These are phyloP conservation scores for Champsocephalus esox DNA, from an alignment of 2,797 vertebrate species.

Conservation along the genomic window DNA sequence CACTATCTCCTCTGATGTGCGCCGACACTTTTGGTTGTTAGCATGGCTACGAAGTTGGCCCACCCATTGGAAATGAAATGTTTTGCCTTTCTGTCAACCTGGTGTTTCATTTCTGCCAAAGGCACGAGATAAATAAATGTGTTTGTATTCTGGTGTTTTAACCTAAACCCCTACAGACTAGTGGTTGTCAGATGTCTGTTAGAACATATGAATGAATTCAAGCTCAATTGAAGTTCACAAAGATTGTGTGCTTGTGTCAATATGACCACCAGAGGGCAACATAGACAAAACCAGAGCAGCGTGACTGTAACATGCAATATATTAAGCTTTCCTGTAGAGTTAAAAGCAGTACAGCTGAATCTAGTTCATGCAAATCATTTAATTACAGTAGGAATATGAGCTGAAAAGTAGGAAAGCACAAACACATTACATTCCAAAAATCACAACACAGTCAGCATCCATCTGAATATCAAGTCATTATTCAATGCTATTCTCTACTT, in stretches of 20 bases:
- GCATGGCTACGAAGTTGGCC: constrained; percentile 76
- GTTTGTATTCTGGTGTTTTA: constrained; percentile 16
- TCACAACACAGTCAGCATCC: neutral
- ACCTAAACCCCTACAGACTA: neutral
- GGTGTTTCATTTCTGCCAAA: constrained; percentile 12
- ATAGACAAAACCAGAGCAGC: constrained; percentile 34
- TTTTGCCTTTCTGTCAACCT: constrained; percentile 54
- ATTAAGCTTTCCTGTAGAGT: constrained; percentile 8
- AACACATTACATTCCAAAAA: neutral
- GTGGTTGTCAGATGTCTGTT: neutral
- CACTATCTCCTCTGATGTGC: constrained; percentile 63
- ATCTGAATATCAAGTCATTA: neutral
- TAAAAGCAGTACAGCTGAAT: constrained; percentile 4
- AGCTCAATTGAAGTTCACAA: neutral
- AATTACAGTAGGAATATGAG: neutral
- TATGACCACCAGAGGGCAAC: constrained; percentile 80
- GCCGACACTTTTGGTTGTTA: constrained; percentile 76
- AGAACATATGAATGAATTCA: constrained; percentile 1
- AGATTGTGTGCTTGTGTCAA: constrained; percentile 26
- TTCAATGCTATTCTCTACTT: neutral
- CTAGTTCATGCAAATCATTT: neutral
- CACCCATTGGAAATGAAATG: constrained; percentile 69
- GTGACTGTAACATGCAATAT: neutral
- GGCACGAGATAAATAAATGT: neutral
- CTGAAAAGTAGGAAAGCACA: neutral